These are phyloP conservation scores for Hippopotamus amphibius DNA, from an alignment of 2,113 vertebrate species.

Conservation along the genomic window DNA sequence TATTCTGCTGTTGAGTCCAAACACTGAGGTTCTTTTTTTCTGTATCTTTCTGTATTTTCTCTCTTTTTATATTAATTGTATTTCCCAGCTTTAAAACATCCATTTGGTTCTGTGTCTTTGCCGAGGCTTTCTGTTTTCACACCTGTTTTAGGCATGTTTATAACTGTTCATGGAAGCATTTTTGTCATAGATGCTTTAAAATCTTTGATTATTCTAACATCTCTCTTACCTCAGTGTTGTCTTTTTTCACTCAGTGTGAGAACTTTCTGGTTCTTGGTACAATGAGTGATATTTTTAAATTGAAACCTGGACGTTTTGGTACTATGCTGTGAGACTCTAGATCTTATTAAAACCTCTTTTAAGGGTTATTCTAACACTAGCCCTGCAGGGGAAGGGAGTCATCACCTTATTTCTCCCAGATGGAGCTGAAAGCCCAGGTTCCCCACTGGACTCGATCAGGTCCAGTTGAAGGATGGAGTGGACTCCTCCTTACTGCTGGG, in stretches of 20 bases:
- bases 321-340: background rate
- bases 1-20: background rate
- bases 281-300: background rate
- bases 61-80: background rate
- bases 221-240: background rate
- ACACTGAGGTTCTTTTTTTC: background rate
- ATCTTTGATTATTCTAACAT: background rate
- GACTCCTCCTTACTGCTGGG: background rate
- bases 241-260: background rate
- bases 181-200: background rate
- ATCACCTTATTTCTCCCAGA: background rate
- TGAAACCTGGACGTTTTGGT: background rate
- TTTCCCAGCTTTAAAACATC: background rate
- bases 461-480: too few species aligned
- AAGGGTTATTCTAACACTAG: background rate
- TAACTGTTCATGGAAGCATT: background rate
- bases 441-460: background rate
- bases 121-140: background rate
- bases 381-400: background rate
- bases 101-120: background rate
- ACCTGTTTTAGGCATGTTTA: background rate
- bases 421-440: background rate
- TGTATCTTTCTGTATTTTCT: background rate
- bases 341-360: background rate
- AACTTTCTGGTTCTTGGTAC: background rate